Evolutionary conservation across 2,113 vertebrate species (phyloP).

Genomic region (Hippocampus abdominalis): DNA sequence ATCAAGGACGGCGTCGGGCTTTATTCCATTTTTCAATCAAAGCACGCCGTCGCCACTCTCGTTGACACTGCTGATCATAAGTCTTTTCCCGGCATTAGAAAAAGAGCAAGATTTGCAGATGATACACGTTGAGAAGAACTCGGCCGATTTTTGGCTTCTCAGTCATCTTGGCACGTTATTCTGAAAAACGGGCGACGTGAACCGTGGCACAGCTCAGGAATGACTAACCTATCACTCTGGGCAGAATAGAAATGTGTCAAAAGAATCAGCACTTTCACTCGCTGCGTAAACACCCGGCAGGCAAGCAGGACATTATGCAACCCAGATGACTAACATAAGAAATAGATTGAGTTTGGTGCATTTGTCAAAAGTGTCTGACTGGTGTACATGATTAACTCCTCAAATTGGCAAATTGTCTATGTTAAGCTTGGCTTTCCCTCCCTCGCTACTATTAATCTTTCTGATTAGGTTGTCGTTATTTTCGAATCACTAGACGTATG

Average conservation of each 20-base stretch:
- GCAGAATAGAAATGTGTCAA: conserved; percentile 53
- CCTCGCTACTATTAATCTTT: conserved; percentile 24
- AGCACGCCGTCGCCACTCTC: conserved; percentile 6
- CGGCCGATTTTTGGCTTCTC: conserved; percentile 18
- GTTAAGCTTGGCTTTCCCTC: conserved; percentile 20
- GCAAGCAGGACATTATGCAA: conserved; percentile 42
- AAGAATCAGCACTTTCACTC: conserved; percentile 47
- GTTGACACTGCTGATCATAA: background rate
- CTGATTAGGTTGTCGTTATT: conserved; percentile 29
- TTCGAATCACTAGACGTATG: conserved; percentile 14
- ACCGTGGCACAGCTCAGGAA: conserved; percentile 33
- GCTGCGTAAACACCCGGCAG: conserved; percentile 50
- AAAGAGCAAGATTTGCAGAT: conserved; percentile 2
- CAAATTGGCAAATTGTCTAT: conserved; percentile 24
- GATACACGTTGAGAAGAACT: background rate
- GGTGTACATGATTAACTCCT: conserved; percentile 40
- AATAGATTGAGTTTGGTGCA: conserved; percentile 34
- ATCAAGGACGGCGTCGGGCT: conserved; percentile 40
- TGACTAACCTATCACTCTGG: conserved; percentile 41
- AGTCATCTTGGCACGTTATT: conserved; percentile 23
- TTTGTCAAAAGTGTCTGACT: conserved; percentile 38
- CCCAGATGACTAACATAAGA: conserved; percentile 41
- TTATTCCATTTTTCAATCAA: conserved; percentile 23
- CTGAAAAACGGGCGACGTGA: conserved; percentile 24
- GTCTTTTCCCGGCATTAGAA: background rate